Evolutionary conservation across 1,140 invertebrate genomes (phyloP).

Genomic region (Lasioglossum baleicum): DNA sequence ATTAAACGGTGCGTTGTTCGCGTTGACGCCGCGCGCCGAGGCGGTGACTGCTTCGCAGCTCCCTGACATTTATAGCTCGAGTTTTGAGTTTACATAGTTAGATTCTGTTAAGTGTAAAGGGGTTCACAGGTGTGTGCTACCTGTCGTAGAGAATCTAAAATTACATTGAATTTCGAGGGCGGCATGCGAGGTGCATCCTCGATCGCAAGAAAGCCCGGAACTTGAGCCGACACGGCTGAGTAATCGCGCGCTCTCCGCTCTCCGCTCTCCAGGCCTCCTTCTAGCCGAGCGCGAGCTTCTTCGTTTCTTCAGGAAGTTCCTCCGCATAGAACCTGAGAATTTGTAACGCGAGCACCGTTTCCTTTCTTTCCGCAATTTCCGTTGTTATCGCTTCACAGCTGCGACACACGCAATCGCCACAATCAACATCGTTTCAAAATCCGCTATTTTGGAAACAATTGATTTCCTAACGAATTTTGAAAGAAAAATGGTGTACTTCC

Average conservation of each 20-base stretch:
- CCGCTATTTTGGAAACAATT: too few species aligned
- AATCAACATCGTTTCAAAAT: too few species aligned
- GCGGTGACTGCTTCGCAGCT: too few species aligned
- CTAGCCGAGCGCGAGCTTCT: not conserved
- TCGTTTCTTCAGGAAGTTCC: slow-evolving; percentile 40
- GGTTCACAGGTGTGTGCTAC: too few species aligned
- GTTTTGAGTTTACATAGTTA: too few species aligned
- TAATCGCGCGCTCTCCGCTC: slow-evolving; percentile 48
- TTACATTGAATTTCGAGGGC: slow-evolving; percentile 60
- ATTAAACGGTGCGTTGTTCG: not conserved
- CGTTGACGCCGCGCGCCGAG: not conserved
- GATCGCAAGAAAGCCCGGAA: slow-evolving; percentile 60
- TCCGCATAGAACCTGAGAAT: not conserved
- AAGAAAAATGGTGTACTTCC: too few species aligned
- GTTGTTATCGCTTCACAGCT: not conserved
- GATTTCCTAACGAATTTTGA: too few species aligned
- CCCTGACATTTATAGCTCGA: too few species aligned
- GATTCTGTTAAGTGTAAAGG: too few species aligned
- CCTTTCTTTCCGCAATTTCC: slow-evolving; percentile 43
- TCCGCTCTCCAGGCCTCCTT: slow-evolving; percentile 45
- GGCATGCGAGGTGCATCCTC: slow-evolving; percentile 46
- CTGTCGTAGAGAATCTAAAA: slow-evolving; percentile 42
- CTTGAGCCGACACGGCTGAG: slow-evolving; percentile 51
- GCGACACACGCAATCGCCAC: not conserved
- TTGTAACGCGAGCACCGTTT: slow-evolving; percentile 25